A percentile compares a stretch with the other conserved stretches of the same genome.
phyloP scores from a whole-genome alignment of 2,888 invertebrate species.

The Scaptomyza tumidula region DNA sequence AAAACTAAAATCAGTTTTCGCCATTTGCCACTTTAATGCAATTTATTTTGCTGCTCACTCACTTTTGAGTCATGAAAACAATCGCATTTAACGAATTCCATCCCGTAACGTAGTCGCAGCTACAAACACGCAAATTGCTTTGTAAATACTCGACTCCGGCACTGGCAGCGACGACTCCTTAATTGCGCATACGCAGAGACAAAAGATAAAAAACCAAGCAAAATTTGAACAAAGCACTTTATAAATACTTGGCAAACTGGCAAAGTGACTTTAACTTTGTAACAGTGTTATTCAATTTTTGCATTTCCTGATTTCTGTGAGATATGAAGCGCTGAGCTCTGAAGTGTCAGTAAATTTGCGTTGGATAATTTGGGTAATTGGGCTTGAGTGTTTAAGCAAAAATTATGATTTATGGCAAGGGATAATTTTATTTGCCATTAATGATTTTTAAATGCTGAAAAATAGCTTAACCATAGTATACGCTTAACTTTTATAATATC shows the following conservation, averaged over 20 bases:
- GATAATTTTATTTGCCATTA: too few species aligned
- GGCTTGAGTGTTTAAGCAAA: slow-evolving; percentile 1
- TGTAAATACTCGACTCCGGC: slow-evolving; percentile 54
- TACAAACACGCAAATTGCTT: slow-evolving; percentile 54
- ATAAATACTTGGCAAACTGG: slow-evolving; percentile 71
- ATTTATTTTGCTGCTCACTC: slow-evolving; percentile 20
- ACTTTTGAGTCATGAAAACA: slow-evolving; percentile 29
- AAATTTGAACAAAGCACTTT: slow-evolving; percentile 65
- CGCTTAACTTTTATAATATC: too few species aligned
- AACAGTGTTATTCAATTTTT: slow-evolving; percentile 68
- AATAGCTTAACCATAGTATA: too few species aligned
- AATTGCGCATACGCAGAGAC: slow-evolving; percentile 69
- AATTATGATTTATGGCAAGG: too few species aligned
- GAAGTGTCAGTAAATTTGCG: slow-evolving; percentile 34
- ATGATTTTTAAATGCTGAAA: too few species aligned
- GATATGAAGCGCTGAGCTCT: slow-evolving; percentile 23
- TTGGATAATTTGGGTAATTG: slow-evolving; percentile 38
- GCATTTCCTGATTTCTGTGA: slow-evolving; percentile 38
- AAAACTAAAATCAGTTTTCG: slow-evolving; percentile 12
- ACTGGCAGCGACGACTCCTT: slow-evolving; percentile 33
- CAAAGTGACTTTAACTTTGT: slow-evolving; percentile 57
- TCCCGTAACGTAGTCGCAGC: slow-evolving; percentile 17
- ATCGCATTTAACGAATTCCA: slow-evolving; percentile 42
- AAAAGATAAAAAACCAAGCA: slow-evolving; percentile 56
- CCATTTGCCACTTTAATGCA: slow-evolving; percentile 23